Evolutionary conservation across 2,888 invertebrate genomes (phyloP), one percentile per base, ranked within the genome.

Genomic region (Mesopsocus fuscifrons): DNA sequence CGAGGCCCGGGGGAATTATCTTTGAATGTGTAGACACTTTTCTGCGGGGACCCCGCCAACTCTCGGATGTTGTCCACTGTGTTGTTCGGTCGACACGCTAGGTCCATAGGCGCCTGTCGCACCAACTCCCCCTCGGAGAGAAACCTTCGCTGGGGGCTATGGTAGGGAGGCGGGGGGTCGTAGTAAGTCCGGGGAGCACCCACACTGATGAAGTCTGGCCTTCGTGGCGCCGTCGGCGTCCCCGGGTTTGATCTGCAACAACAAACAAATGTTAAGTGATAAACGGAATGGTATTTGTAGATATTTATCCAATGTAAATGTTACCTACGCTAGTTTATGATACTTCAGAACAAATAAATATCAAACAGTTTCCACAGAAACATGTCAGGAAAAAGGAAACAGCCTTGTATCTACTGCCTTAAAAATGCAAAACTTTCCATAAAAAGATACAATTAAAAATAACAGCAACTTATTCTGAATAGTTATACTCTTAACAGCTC

Each of bases 61-160:
- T 88, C 88, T 49, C 87, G 72, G 55, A 87, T 84, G 62, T 85
- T 85, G 62, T 83, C 84, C 49, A 80, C 82, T 44, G 79, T 79
- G 60, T 77, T 79, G 63, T 74, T 81, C 49, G 74, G 72, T 47
- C 77, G 65, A 55, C 76, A 76, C 17, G 53, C 53, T 46, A 77
- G 66, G 53, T 75, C 76, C 9, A 57, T 55, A 45, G 69, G 68
- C 53, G 75, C 74, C 3, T 54, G 53, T 51, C 82, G 70, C 52
- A 80, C 72, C 56, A 83, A 64, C 68, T 87, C 80, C 51, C 87
- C 76, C 66, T 88, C 77, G 51, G 80, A 79, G 57, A 87, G 71
- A 62, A 83, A 83, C 48, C 80, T 71, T 15, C 79, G 67, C 62
- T 80, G 80, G 45, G 80, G 79, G 52, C 76, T 76, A 49, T 69